Evolutionary conservation across 2,797 vertebrate species (phyloP), one percentile per base, ranked within the genome.

Genomic region (Betta splendens): DNA sequence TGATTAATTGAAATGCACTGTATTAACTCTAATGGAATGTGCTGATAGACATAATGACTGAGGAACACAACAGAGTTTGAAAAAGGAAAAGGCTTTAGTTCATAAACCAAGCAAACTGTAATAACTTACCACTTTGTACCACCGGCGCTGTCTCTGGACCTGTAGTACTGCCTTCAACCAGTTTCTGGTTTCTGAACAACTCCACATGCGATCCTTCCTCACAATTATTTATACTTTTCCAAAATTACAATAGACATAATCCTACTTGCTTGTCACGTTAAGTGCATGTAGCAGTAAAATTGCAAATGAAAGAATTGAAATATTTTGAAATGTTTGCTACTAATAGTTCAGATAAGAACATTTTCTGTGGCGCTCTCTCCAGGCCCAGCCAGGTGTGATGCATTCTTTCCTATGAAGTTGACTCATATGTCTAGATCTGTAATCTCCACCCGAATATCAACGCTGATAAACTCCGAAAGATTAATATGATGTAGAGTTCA

Each of bases 201-300:
- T 73, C 66, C 64, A 67, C 49, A 42, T 66, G 51, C 51, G 67
- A 78, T 59, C 40, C 56, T 59, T 64, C 55, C 33, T 64, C 54
- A 63, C 48, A 67, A 80, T 79, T 64, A 82, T 85, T 70, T 56
- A 84, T 77, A 25, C 23, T 54, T 75, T 63, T 69, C 31, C 51
- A 59, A 57, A 76, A 75, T 73, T 59, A 81, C 63, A 71, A 52
- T 54, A 46, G 38, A 77, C 58, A 64, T 31, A 54, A 61, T 50
- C 54, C 29, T 54, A 26, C 45, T 32, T 54, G 28, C 35, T 38
- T 35, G 44, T 59, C 44, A 40, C 36, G 15, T 53, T 55, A 20
- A 3, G 33, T 56, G 32, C 39, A 35, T 38, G 38, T 40, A 64
- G 53, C 59, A 60, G 61, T 37, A 50, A 61, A 70, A 66, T 36